Base-by-base conservation (phyloP, 92 coral and sea anemone genomes). In the Epizoanthus ramosus region DNA sequence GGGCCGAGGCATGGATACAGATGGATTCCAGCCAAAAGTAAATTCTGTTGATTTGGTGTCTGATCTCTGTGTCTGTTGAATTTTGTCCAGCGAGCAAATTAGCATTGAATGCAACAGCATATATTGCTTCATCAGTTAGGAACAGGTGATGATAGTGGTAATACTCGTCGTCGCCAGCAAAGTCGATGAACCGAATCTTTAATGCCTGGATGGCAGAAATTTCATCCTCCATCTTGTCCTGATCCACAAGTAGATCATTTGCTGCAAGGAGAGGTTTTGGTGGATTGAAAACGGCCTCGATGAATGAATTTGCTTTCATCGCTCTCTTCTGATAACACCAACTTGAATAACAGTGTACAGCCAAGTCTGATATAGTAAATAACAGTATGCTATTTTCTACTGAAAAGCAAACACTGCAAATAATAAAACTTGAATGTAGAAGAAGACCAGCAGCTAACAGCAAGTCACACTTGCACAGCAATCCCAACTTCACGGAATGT, bases 51-150 rank as follows among this genome's bases (percentile, higher is more conserved):
- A n/a, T n/a, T n/a, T n/a, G n/a, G n/a, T n/a, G n/a, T n/a, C n/a
- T n/a, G n/a, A n/a, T n/a, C n/a, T n/a, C n/a, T n/a, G 22, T 60
- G 66, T 10, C 8, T 60, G 66, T 60, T 60, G 2, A 15, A 63
- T 4, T 3, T 22, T 31, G 25, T 63, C 68, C 68, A 21, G 37
- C 25, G 68, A 63, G 9, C 37, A 63, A 63, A 25, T 63, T 23
- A 63, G 28, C 19, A 33, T 63, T 63, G 68, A 63, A 63, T 2
- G 28, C 68, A 63, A 63, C 17, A 8, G 33, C 68, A 22, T 63
- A 63, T 16, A 63, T 19, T 7, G 68, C 68, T 63, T 63, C 68
- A 22, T 63, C 68, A 63, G 68, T 63, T 8, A 63, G 68, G 19
- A 63, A 63, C 10, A 63, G 10, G 14, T 63, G 68, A 63, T 63